These are phyloP conservation scores for Emmelina monodactyla DNA, from an alignment of 2,888 invertebrate species.

Conservation along the genomic window DNA sequence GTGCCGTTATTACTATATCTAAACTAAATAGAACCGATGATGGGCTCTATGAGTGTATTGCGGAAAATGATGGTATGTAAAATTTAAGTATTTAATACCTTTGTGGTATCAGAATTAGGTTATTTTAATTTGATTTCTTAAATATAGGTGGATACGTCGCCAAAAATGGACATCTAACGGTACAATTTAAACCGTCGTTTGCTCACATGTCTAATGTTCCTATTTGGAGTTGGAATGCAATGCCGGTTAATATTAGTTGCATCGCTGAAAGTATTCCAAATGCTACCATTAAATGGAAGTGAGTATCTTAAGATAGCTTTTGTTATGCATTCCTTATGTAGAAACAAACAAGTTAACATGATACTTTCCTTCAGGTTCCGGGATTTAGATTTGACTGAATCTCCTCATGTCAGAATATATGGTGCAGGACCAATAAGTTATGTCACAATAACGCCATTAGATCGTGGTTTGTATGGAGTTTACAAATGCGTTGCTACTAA, in stretches of 20 bases:
- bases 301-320: constrained; percentile 24
- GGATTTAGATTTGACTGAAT: constrained; percentile 61
- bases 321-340: background rate
- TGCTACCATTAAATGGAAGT: constrained; percentile 88
- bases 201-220: constrained; percentile 74
- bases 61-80: constrained; percentile 72
- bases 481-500: constrained; percentile 88
- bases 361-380: constrained; percentile 35
- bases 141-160: constrained; percentile 71
- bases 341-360: background rate
- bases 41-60: constrained; percentile 88
- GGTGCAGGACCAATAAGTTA: constrained; percentile 77
- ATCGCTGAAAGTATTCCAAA: constrained; percentile 90
- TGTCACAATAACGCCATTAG: constrained; percentile 73
- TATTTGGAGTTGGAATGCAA: constrained; percentile 84
- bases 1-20: constrained; percentile 73
- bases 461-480: constrained; percentile 71
- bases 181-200: constrained; percentile 85
- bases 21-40: constrained; percentile 77
- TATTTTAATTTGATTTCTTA: constrained; percentile 2
- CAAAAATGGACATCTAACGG: constrained; percentile 82
- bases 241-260: constrained; percentile 85
- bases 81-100: background rate
- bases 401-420: constrained; percentile 65
- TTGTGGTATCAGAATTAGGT: constrained; percentile 2